Conservation (phyloP, 2,113 vertebrate genomes). For the Labeo rohita region DNA sequence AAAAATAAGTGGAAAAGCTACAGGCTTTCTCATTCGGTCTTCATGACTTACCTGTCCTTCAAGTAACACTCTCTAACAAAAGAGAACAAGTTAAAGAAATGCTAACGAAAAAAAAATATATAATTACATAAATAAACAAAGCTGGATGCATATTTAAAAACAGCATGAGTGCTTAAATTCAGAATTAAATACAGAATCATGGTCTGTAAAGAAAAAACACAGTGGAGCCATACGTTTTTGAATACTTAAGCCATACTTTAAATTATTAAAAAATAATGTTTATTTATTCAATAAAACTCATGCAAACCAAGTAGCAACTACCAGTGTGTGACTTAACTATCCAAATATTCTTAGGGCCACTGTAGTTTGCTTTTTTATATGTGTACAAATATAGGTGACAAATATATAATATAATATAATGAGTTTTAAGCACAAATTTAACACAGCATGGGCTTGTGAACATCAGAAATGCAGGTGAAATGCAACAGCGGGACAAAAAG, state of each 20-base stretch:
- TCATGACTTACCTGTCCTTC: conserved; percentile 23
- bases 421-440: background rate
- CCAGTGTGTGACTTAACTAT: background rate
- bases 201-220: background rate
- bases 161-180: background rate
- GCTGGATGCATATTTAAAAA: background rate
- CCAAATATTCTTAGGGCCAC: background rate
- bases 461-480: background rate
- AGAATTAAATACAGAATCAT: background rate
- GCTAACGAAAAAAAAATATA: background rate
- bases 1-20: background rate
- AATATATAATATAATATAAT: background rate
- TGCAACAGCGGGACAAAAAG: background rate
- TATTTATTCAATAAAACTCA: background rate
- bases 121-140: background rate
- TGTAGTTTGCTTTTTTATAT: no score
- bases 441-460: background rate
- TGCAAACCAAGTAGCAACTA: background rate
- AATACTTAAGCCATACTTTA: background rate
- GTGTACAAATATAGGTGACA: background rate
- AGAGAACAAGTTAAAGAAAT: background rate
- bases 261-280: background rate
- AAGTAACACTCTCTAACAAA: background rate
- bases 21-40: background rate
- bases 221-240: background rate